phyloP scores from a whole-genome alignment of 2,888 invertebrate genomes.

The Lucinisca nassula region DNA sequence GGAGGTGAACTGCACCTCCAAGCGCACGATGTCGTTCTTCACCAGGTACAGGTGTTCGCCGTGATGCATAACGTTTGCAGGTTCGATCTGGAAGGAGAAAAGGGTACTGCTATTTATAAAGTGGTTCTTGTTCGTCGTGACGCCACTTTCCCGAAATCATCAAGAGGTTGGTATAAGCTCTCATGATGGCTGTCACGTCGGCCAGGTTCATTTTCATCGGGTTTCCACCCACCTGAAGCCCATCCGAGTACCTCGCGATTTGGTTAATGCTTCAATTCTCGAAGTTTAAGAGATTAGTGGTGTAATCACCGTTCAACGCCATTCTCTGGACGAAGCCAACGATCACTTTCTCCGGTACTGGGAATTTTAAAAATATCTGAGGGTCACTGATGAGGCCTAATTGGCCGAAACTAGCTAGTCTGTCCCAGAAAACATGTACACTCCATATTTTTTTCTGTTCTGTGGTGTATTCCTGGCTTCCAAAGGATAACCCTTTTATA shows the following conservation, averaged over 20 bases:
- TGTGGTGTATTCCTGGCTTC: too few species aligned
- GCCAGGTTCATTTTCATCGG: conserved; percentile 31
- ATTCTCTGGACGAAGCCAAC: conserved; percentile 43
- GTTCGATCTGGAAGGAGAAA: conserved; percentile 41
- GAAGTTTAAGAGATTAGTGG: conserved; percentile 59
- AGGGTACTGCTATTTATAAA: conserved; percentile 19
- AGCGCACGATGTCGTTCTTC: too few species aligned
- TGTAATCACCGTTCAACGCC: conserved; percentile 46
- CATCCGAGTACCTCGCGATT: conserved; percentile 46
- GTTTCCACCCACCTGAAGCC: conserved; percentile 36
- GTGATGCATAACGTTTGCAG: conserved; percentile 35
- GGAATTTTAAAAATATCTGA: too few species aligned
- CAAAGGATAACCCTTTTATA: too few species aligned
- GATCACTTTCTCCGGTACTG: too few species aligned
- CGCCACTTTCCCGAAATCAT: too few species aligned
- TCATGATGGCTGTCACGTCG: not conserved
- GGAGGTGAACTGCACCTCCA: too few species aligned
- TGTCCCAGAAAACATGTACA: too few species aligned
- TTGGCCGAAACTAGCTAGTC: too few species aligned
- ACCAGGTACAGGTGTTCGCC: conserved; percentile 35
- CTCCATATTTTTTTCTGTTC: too few species aligned
- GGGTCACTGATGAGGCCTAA: too few species aligned
- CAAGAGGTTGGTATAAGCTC: too few species aligned
- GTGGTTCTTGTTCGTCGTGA: conserved; percentile 21
- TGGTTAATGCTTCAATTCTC: conserved; percentile 46